Base-by-base conservation (phyloP, 2,888 invertebrate genomes). In the Mesorhabditis belari region DNA sequence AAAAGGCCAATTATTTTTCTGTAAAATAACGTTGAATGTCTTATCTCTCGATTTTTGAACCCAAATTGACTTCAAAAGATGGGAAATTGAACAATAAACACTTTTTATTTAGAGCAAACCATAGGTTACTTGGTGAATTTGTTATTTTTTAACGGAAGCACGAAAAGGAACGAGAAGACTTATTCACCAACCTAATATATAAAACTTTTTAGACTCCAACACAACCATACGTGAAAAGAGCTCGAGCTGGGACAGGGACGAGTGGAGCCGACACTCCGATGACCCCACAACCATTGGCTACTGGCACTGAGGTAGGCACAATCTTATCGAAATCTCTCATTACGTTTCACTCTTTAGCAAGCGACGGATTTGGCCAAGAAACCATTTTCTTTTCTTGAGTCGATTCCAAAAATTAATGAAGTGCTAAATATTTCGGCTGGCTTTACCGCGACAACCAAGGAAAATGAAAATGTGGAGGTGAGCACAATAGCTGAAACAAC, bases 221-320 rank as follows among this genome's bases (percentile, higher is more conserved):
- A 6, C 76, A 76, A 58, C 76, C 76, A 3, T 76, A 76, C 61
- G 76, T 76, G 29, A 76, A 76, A 62, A 62, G 75, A 28, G 69
- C 68, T 3, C 66, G 76, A 23, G 73, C 71, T 9, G 71, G n/a
- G n/a, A n/a, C n/a, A n/a, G n/a, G n/a, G n/a, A n/a, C n/a, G n/a
- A n/a, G n/a, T n/a, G n/a, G n/a, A n/a, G 54, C 63, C 57, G 60
- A 63, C 49, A 61, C 67, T 61, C 63, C 66, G 1, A 59, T 67
- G 53, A 63, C 62, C 53, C 56, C 69, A 9, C 69, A 67, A 52
- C 71, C 69, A 49, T 61, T 69, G 3, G 67, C 69, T 29, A 61
- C 54, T 49, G 58, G 55, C 0, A 35, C 61, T 24, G n/a, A n/a
- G 12, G 54, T 53, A 53, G 3, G 54, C 25, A 24, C 52, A n/a